Base-by-base conservation (phyloP, 1,140 invertebrate species). In the Ephestia elutella region DNA sequence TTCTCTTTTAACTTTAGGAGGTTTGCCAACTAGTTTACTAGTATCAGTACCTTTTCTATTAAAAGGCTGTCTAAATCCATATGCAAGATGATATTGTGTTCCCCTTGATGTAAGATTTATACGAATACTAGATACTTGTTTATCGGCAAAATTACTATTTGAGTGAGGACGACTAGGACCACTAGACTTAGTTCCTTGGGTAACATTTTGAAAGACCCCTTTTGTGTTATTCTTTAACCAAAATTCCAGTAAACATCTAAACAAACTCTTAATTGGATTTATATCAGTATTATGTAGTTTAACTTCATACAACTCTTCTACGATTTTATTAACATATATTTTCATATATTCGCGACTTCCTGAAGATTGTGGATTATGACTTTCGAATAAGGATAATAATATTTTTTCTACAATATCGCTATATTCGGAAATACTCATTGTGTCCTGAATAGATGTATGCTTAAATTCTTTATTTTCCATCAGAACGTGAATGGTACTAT, bases 191-290 rank as follows among this genome's bases (percentile, higher is more conserved):
- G 63, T 68, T 28, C 54, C 53, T 57, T 54, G 77, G 2, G 70
- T 63, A 1, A 71, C 60, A 17, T 71, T 28, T 56, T 75, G 72
- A 18, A 75, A 55, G 21, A 58, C 65, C 21, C 65, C 60, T 15
- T 56, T 18, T 10, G 57, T 55, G 0, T 71, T 77, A 32, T 78
- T 71, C 53, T 73, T 78, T 17, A 86, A 60, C 78, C 77, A 87
- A 67, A 77, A 86, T 50, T 87, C 78, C 56, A 83, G 61, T 10
- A 86, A 60, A 49, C 65, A 74, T 68, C 75, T 79, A 49, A 87
- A 83, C 35, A 87, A 56, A 5, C 68, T 64, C 61, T 78, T 84
- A 0, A 78, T 63, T 0, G 82, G 81, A 62, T 80, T 69, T 13
- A 56, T 55, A 56, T 70, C 59, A 3, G 62, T 62, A 15, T 73